Evolutionary conservation across 2,797 vertebrate genomes (phyloP).

Genomic region (Alouatta caraya): DNA sequence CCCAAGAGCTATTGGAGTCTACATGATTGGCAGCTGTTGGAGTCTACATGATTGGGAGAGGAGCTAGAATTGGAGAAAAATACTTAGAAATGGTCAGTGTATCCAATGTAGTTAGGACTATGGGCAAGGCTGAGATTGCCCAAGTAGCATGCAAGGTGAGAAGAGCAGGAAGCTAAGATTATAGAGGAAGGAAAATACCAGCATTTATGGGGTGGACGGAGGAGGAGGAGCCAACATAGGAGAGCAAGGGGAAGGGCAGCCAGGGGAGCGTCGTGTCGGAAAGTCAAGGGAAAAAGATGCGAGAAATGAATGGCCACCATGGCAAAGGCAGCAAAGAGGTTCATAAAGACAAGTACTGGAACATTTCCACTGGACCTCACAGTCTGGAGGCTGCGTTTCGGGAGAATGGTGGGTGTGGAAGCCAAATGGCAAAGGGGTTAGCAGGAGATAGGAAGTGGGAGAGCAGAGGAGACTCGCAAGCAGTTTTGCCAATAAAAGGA

Average conservation of each 20-base stretch:
- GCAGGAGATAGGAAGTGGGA: neutral
- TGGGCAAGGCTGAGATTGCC: neutral
- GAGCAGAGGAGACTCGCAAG: neutral
- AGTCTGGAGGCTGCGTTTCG: neutral
- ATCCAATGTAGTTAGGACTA: neutral
- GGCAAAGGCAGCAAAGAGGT: neutral
- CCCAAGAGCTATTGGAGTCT: neutral
- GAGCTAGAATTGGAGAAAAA: neutral
- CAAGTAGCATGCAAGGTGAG: neutral
- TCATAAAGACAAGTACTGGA: neutral
- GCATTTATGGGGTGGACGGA: neutral
- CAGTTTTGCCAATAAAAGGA: neutral
- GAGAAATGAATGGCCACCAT: neutral
- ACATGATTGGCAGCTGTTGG: neutral
- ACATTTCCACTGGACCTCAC: neutral
- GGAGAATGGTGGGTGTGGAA: neutral
- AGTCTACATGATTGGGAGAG: neutral
- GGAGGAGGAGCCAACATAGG: neutral
- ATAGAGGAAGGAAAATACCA: neutral
- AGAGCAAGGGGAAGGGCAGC: neutral
- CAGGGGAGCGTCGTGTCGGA: neutral
- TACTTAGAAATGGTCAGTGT: neutral
- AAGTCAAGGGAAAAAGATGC: neutral
- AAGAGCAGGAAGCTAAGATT: neutral
- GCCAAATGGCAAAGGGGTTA: neutral